Conservation (phyloP, 2,797 vertebrate species). For the Alosa sapidissima region DNA sequence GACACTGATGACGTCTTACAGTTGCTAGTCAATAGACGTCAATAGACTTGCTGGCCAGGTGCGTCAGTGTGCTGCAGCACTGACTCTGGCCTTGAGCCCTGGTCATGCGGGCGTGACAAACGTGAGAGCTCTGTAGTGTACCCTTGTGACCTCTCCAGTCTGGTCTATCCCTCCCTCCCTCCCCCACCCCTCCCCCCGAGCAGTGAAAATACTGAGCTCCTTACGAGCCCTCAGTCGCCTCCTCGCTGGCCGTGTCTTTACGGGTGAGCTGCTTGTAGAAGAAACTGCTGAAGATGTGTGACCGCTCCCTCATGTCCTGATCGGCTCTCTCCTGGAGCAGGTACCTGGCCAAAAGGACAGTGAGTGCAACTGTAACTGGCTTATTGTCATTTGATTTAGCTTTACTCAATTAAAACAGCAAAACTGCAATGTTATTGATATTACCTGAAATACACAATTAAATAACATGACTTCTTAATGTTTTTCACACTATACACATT, state of each 20-base stretch:
- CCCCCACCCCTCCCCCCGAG: background rate
- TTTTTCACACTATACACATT: background rate
- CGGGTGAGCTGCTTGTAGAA: conserved; percentile 94
- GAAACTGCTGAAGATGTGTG: conserved; percentile 95
- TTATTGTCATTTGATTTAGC: too few species aligned
- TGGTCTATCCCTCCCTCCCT: background rate
- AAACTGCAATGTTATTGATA: too few species aligned
- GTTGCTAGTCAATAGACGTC: background rate
- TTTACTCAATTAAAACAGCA: too few species aligned
- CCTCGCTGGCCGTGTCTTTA: conserved; percentile 74
- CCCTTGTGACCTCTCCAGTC: background rate
- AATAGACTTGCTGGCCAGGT: background rate
- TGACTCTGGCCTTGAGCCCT: background rate
- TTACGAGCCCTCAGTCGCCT: conserved; percentile 78
- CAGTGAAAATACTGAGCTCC: conserved; percentile 42
- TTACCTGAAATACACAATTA: too few species aligned
- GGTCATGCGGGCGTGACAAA: background rate
- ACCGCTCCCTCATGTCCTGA: conserved; percentile 76
- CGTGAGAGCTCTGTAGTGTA: background rate
- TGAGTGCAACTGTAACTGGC: too few species aligned
- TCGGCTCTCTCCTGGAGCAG: conserved; percentile 83
- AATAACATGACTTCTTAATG: too few species aligned
- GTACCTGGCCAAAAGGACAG: conserved; percentile 69
- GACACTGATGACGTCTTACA: background rate
- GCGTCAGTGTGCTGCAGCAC: background rate